Base-by-base conservation (phyloP, 1,140 invertebrate genomes). In the Drosophila willistoni region DNA sequence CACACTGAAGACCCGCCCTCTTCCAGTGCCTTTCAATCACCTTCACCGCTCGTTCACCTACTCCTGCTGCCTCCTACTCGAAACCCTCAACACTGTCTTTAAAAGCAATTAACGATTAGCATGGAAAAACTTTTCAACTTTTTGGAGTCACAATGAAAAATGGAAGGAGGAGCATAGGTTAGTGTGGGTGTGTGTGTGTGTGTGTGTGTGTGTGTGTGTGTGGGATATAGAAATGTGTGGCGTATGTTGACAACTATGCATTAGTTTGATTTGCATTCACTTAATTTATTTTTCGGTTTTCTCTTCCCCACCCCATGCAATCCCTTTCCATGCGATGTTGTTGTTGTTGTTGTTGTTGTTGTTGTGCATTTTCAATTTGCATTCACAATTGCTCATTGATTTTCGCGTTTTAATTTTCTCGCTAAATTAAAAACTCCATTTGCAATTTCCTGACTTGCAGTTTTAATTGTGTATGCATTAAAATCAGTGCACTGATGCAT, bases 81-180 rank as follows among this genome's bases (percentile, higher is more conserved):
- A 12, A 7, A 33, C 44, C 36, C 51, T 33, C 47, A 57, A 67
- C 64, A 68, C 68, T 73, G 77, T 81, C 80, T 80, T 81, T 77
- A 62, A 89, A 89, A 89, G 84, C 84, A 90, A 89, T 89, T 89
- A 89, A 77, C 80, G 84, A 81, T 89, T 89, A 89, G 80, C 80
- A 36, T 72, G 64, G 64, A 57, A 78, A 84, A 83, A 87, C 83
- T 86, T 87, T 86, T 71, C 75, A 82, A 63, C 79, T 82, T 78
- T 68, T 64, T 79, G 7, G 12, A 59, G 56, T 7, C 29, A 14
- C 56, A 36, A 39, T 59, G 55, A 36, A 59, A 36, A 34, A 36
- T 36, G 3, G n/a, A 17, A 9, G 17, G 33, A 6, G n/a, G 55
- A 1, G 9, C 3, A 12, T 13, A 3, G 14, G 39, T 64, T 34